Conservation (phyloP, 2,113 vertebrate species). For the Agelaius phoeniceus region DNA sequence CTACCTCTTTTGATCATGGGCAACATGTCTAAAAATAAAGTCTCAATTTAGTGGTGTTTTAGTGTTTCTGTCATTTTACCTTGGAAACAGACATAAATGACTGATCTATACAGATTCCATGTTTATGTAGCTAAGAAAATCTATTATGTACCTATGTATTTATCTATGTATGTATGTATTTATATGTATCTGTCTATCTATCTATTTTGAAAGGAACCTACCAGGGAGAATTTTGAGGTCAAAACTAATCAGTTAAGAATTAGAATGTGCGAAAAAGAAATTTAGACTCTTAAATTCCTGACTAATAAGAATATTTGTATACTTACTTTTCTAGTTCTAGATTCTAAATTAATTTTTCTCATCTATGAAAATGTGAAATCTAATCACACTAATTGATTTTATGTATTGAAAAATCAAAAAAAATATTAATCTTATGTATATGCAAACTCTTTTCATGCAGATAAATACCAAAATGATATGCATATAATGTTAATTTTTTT, state of each 20-base stretch:
- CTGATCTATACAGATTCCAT: not conserved
- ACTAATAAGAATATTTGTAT: not conserved
- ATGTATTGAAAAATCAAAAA: not conserved
- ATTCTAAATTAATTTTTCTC: not conserved
- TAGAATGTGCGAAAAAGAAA: not conserved
- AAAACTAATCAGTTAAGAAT: not conserved
- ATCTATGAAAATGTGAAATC: not conserved
- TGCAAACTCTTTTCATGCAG: not conserved
- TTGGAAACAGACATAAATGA: not conserved
- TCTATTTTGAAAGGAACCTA: not conserved
- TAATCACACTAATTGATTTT: not conserved
- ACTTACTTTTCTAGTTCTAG: not conserved
- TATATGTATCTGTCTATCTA: no score
- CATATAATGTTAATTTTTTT: not conserved
- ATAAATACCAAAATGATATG: not conserved
- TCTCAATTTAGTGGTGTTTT: not conserved
- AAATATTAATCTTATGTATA: not conserved
- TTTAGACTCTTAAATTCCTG: not conserved
- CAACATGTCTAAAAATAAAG: not conserved
- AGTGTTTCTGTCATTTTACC: not conserved
- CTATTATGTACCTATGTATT: not conserved
- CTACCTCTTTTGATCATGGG: not conserved
- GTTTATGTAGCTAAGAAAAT: not conserved
- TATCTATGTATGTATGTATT: no score
- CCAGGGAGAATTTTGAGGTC: not conserved